Percentiles rank a stretch among this genome's conserved stretches.
Conservation (phyloP, 1,140 invertebrate genomes). For the Trichoplusia ni region DNA sequence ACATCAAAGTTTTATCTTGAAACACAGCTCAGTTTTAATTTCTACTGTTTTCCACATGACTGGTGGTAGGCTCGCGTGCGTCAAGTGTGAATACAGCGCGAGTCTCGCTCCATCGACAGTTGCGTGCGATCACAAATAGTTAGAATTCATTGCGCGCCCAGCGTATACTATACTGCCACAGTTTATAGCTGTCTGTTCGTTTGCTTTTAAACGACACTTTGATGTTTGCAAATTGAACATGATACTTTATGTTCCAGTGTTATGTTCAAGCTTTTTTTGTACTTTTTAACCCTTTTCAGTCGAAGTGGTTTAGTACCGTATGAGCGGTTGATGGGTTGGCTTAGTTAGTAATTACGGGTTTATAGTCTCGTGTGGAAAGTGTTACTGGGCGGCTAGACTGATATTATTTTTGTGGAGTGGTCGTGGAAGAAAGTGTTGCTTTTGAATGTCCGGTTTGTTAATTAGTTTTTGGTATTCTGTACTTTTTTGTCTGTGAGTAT, state of each 20-base stretch:
- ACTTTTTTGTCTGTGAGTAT: no score
- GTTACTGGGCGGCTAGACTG: no score
- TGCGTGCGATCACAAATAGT: constrained; percentile 28
- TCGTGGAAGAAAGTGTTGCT: no score
- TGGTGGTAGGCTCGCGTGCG: background rate
- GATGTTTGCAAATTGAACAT: constrained; percentile 32
- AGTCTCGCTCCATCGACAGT: background rate
- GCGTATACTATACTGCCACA: constrained; percentile 25
- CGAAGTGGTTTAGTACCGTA: background rate
- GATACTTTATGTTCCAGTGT: constrained; percentile 30
- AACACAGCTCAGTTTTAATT: background rate
- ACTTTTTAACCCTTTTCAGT: background rate
- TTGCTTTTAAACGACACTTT: constrained; percentile 32
- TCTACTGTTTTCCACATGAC: background rate
- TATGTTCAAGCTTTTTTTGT: constrained; percentile 7
- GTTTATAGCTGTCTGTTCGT: constrained; percentile 30
- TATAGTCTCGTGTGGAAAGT: no score
- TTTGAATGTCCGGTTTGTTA: no score
- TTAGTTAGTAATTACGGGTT: no score
- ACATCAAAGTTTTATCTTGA: no score
- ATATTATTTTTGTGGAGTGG: no score
- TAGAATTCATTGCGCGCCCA: constrained; percentile 29
- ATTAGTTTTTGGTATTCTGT: no score
- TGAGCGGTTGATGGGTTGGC: constrained; percentile 7
- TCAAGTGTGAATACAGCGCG: constrained; percentile 4